Evolutionary conservation across 2,113 vertebrate genomes (phyloP), one percentile per base, ranked within the genome.

Genomic region (Potamarius usumacintae): DNA sequence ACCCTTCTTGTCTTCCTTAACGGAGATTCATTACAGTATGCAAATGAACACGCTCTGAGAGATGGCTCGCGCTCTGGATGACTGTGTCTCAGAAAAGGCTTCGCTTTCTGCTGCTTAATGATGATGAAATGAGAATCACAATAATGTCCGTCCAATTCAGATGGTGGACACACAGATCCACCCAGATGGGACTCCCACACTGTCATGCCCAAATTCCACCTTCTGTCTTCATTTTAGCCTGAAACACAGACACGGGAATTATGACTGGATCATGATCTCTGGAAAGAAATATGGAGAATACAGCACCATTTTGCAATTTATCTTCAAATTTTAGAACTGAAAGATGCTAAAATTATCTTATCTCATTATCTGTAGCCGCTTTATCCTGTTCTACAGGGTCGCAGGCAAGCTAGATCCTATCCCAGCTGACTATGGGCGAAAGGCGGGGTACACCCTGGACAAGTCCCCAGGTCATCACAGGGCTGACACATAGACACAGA

Each of bases 21-120:
- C 52, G 50, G 63, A 65, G 57, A 60, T 85, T 88, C 85, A 87
- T 89, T 87, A 89, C 88, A 14, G 69, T 82, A 87, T 89, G 85
- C 86, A 91, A 91, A 91, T 91, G 14, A 87, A 53, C 10, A 57
- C 52, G 80, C 22, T 20, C 58, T 7, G 48, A 76, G 86, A 25
- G 53, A 81, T 4, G 78, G 69, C 77, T 71, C 25, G 30, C 2
- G 63, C 81, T 83, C 81, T 27, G 86, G 60, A 84, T 77, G 81
- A 55, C 71, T 78, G 86, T 77, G 69, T 83, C 48, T 55, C 25
- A 1, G n/a, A 25, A 58, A 87, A 83, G 57, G 27, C 30, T 58
- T 74, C 71, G 7, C 69, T 83, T 76, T 20, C 69, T 63, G 57
- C 55, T 1, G 57, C 17, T 67, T 87, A 87, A 87, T 74, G 67